phyloP scores from a whole-genome alignment of 2,113 vertebrate species.

The Lycocorax pyrrhopterus region DNA sequence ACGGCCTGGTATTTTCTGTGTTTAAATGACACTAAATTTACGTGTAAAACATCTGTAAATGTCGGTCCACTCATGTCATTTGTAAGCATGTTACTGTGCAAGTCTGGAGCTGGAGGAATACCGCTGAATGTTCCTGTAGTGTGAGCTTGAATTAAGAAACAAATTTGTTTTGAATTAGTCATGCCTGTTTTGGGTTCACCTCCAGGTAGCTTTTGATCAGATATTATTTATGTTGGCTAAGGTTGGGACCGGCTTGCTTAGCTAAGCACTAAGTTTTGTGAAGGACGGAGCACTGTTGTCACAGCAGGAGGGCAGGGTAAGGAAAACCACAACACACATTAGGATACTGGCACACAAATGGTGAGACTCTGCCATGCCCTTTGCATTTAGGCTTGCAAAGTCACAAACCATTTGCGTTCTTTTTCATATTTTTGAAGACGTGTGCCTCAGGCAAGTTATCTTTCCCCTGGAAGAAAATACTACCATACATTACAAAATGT shows the following conservation, averaged over 20 bases:
- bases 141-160: background rate
- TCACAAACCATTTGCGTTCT: background rate
- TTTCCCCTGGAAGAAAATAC: background rate
- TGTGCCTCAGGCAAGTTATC: background rate
- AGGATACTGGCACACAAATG: background rate
- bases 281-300: background rate
- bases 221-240: background rate
- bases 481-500: background rate
- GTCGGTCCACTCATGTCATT: accelerated
- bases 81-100: background rate
- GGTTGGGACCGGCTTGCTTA: background rate
- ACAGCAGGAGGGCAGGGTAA: background rate
- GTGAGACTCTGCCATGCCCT: background rate
- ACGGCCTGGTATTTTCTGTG: background rate
- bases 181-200: background rate
- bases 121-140: background rate
- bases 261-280: background rate
- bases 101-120: background rate
- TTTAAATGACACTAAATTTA: background rate
- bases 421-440: background rate
- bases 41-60: background rate
- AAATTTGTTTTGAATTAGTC: background rate
- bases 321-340: background rate
- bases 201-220: conserved; percentile 9
- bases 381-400: background rate